Base-by-base conservation (phyloP, 2,888 invertebrate genomes). In the Limnephilus marmoratus region DNA sequence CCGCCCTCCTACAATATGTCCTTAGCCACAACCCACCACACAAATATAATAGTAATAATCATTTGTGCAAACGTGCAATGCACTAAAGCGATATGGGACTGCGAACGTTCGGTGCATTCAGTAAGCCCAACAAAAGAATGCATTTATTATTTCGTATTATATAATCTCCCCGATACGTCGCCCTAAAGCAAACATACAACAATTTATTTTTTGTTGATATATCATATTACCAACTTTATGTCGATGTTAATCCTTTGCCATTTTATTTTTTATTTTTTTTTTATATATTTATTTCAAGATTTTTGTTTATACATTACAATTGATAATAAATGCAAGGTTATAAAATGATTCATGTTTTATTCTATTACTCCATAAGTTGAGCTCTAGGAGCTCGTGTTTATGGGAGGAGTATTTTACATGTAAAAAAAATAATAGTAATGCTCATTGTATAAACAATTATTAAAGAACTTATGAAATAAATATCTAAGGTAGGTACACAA, bases 21-120 rank as follows among this genome's bases (percentile, higher is more conserved):
- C 68, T 68, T n/a, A 68, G 24, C 68, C 24, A 24, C 37, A 37
- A 83, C 83, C 37, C 37, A 68, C 68, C 24, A 37, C 83, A 37
- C 29, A 41, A 24, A 37, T 83, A 83, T 83, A 37, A 41, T 68
- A 68, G 24, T 68, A 68, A 68, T 68, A 68, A 68, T 68, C 18
- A 83, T 83, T 83, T 83, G 83, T 83, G 83, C 83, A 83, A 83
- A 83, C 18, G 83, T 83, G 15, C 37, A 34, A 37, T 34, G 83
- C 37, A 83, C 5, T 37, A 41, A 34, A n/a, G 24, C 68, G 18
- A 68, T 68, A 68, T 68, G 68, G 68, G 68, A 68, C n/a, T 68
- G 68, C 68, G 24, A 68, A 68, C 68, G 68, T 68, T 68, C 68
- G 68, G 1, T 68, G 24, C 68, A 68, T 68, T 68, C 68, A 68